Percentiles rank a stretch among this genome's conserved stretches.
Conservation (phyloP, 2,797 vertebrate genomes). For the Eurystomus glaucurus region DNA sequence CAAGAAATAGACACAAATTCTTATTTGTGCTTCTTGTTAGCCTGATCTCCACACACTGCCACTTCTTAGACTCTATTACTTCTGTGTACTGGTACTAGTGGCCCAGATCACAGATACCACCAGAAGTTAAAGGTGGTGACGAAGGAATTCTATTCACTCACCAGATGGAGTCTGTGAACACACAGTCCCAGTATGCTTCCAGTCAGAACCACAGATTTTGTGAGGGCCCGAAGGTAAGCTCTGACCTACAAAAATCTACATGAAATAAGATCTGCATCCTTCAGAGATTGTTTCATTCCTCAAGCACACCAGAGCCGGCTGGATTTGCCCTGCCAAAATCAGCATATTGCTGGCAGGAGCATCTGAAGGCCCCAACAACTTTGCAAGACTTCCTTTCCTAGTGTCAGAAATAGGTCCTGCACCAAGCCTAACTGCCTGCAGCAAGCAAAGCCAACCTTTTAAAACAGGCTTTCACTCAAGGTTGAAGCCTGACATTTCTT, state of each 20-base stretch:
- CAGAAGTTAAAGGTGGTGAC: background rate
- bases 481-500: background rate
- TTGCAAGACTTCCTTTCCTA: rapidly evolving
- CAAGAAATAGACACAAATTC: background rate
- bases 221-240: background rate
- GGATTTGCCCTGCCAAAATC: background rate
- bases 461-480: background rate
- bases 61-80: background rate
- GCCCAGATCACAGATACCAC: background rate
- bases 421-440: background rate
- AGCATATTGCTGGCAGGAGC: background rate
- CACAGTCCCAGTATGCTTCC: background rate
- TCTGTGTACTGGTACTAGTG: background rate
- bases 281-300: background rate
- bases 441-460: background rate
- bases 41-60: background rate
- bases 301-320: background rate
- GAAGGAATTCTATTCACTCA: background rate
- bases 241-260: background rate
- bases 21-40: background rate
- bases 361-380: background rate
- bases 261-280: background rate
- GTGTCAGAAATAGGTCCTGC: background rate
- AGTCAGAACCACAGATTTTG: background rate
- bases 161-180: background rate